Percentiles rank a stretch among this genome's conserved stretches.
These are phyloP conservation scores for Rhagonycha lutea DNA, from an alignment of 2,888 invertebrate genomes.

Conservation along the genomic window DNA sequence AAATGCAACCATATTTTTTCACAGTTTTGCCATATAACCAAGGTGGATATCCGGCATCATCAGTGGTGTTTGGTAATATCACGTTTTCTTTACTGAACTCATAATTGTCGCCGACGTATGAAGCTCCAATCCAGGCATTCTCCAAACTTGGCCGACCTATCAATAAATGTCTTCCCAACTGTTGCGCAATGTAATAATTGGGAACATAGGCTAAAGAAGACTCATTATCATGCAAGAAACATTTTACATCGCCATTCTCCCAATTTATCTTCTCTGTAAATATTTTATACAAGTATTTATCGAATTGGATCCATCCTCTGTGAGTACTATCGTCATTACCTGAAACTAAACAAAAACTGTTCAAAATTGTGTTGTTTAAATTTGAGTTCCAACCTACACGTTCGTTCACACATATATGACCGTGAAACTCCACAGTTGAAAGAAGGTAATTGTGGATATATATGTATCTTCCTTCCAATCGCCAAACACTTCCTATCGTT, in stretches of 20 bases:
- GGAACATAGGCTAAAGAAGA: constrained; percentile 7
- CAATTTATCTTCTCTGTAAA: not conserved
- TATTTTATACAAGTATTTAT: constrained; percentile 6
- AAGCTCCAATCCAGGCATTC: constrained; percentile 60
- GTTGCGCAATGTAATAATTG: constrained; percentile 35
- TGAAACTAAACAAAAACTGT: not conserved
- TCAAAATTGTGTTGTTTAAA: not conserved
- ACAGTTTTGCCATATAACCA: constrained; percentile 18
- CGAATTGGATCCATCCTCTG: constrained; percentile 14
- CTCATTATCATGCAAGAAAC: not conserved
- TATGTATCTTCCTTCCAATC: not conserved
- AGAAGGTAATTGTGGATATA: not conserved
- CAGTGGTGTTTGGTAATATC: not conserved
- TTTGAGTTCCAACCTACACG: not conserved
- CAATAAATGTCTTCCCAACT: constrained; percentile 55
- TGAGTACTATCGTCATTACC: not conserved
- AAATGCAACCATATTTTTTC: constrained; percentile 56
- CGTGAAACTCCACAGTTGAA: not conserved
- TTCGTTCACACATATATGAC: not conserved
- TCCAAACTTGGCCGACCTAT: constrained; percentile 60
- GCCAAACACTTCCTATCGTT: constrained; percentile 2
- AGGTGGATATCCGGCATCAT: constrained; percentile 9
- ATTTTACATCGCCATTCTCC: not conserved
- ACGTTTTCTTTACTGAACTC: not conserved
- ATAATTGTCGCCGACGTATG: not conserved